A percentile compares a stretch with the other conserved stretches of the same genome.
These are phyloP conservation scores for Rhinichthys osculus DNA, from an alignment of 2,797 vertebrate genomes.

Conservation along the genomic window DNA sequence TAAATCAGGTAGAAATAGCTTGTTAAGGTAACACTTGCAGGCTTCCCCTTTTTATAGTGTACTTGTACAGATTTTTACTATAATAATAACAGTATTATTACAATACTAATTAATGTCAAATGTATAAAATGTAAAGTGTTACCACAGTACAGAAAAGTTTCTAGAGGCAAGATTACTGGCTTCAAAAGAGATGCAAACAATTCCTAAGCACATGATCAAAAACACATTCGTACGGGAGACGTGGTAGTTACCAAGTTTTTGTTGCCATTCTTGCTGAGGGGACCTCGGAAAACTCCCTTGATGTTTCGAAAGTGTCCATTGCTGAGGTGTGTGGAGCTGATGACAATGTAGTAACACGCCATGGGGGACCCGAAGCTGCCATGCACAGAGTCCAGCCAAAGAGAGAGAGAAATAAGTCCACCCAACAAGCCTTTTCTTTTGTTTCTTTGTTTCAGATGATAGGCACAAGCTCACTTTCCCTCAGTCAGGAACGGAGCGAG, in stretches of 20 bases:
- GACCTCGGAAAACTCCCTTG: constrained; percentile 98
- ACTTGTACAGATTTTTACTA: background rate
- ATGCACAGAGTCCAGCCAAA: constrained; percentile 56
- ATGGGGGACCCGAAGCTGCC: constrained; percentile 78
- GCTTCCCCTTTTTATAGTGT: background rate
- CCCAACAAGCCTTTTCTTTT: constrained; percentile 28
- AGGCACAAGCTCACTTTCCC: constrained; percentile 43
- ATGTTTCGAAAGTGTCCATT: constrained; percentile 98
- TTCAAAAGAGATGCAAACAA: constrained; percentile 8
- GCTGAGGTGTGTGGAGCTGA: constrained; percentile 97
- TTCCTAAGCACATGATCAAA: constrained; percentile 17
- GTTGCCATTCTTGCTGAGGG: constrained; percentile 88
- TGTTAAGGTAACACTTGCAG: background rate
- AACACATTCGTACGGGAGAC: background rate
- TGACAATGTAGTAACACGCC: constrained; percentile 99
- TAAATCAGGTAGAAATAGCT: background rate
- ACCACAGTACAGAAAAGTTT: constrained; percentile 26
- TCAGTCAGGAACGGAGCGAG: constrained; percentile 44
- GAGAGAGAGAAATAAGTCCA: constrained; percentile 27
- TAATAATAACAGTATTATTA: background rate
- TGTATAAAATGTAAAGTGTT: constrained; percentile 5
- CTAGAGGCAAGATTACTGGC: background rate
- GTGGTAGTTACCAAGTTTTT: constrained; percentile 87
- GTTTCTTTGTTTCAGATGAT: constrained; percentile 29
- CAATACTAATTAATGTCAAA: background rate